Conservation (phyloP, 92 coral and sea anemone genomes). For the Heliopora coerulea region DNA sequence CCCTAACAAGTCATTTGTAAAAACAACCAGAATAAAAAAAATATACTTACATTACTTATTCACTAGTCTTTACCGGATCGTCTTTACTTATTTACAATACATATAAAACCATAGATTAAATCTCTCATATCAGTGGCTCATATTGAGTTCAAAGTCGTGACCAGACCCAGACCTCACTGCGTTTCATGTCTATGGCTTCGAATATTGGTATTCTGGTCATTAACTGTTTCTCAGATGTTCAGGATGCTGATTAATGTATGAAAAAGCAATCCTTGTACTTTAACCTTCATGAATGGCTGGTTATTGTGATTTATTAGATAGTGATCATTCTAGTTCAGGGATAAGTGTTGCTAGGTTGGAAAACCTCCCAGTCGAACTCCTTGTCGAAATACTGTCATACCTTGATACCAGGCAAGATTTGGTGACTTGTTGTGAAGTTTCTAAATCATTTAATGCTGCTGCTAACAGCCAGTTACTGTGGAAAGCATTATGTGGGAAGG, state of each 20-base stretch:
- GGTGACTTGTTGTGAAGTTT: conserved; percentile 70
- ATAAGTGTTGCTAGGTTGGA: conserved; percentile 28
- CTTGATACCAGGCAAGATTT: conserved; percentile 62
- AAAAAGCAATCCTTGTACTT: neutral
- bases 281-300: conserved; percentile 12
- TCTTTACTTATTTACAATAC: too few relatives aligned
- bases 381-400: conserved; percentile 74
- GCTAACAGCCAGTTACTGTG: conserved; percentile 63
- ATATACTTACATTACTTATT: too few relatives aligned
- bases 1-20: too few relatives aligned
- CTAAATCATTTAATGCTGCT: conserved; percentile 65
- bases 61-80: too few relatives aligned
- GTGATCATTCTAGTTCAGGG: conserved; percentile 38
- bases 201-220: too few relatives aligned
- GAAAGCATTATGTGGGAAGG: conserved; percentile 81
- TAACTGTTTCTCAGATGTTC: too few relatives aligned
- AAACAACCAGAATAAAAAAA: too few relatives aligned
- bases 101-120: too few relatives aligned
- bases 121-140: too few relatives aligned
- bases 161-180: too few relatives aligned
- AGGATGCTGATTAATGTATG: neutral
- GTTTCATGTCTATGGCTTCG: too few relatives aligned
- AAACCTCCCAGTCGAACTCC: conserved; percentile 67
- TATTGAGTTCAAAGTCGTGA: too few relatives aligned
- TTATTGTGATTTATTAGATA: conserved; percentile 19